These are phyloP conservation scores for Morone saxatilis DNA, from an alignment of 2,113 vertebrate genomes.

Conservation along the genomic window DNA sequence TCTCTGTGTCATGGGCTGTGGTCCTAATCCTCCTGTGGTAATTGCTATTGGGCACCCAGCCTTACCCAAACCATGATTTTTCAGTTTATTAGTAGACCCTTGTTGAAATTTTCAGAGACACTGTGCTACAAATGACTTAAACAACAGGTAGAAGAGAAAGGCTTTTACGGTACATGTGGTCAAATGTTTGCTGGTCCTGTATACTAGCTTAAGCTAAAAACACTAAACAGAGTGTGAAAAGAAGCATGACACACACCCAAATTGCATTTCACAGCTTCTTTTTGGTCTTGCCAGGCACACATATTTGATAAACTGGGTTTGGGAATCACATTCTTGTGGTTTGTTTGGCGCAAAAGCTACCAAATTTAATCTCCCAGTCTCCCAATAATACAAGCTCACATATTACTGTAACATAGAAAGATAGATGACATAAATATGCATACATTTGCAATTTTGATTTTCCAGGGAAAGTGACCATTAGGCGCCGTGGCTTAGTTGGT, in stretches of 20 bases:
- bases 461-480: not conserved
- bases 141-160: not conserved
- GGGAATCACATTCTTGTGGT: not conserved
- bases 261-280: not conserved
- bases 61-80: not conserved
- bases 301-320: constrained; percentile 10
- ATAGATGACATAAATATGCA: not conserved
- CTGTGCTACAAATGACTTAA: not conserved
- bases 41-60: not conserved
- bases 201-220: not conserved
- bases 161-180: not conserved
- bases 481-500: constrained; percentile 3
- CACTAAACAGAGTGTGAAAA: constrained; percentile 4
- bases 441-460: not conserved
- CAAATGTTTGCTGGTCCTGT: not conserved
- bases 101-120: not conserved
- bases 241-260: not conserved
- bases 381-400: not conserved
- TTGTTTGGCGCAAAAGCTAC: not conserved
- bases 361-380: not conserved
- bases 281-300: constrained; percentile 5
- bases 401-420: not conserved
- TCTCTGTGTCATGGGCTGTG: not conserved
- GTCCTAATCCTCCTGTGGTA: not conserved
- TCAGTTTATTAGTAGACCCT: not conserved